Percentiles rank a stretch among this genome's conserved stretches.
Conservation (phyloP, 35 echinoderm and acorn worm genomes). For the Chiridota heheva region DNA sequence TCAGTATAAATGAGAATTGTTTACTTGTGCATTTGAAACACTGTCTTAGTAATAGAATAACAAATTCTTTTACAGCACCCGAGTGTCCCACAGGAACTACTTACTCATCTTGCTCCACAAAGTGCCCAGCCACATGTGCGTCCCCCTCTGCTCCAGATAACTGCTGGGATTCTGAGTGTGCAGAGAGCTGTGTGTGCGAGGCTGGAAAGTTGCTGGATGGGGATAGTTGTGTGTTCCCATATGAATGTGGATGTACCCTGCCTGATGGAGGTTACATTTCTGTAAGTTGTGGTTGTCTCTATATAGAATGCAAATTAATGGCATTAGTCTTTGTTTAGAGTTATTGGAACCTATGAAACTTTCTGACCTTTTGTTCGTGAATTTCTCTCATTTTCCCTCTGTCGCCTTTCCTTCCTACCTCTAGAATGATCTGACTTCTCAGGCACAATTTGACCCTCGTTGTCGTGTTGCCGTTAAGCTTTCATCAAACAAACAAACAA, state of each 20-base stretch:
- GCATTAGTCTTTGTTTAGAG: no score
- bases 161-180: neutral
- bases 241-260: conserved; percentile 46
- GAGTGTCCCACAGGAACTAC: conserved; percentile 34
- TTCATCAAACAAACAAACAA: no score
- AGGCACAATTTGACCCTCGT: no score
- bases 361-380: neutral
- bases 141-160: neutral
- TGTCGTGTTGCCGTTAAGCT: no score
- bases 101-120: conserved; percentile 17
- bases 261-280: conserved; percentile 14
- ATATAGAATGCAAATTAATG: no score
- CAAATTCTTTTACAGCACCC: conserved; percentile 19
- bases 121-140: conserved; percentile 37
- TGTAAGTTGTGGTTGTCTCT: conserved; percentile 7
- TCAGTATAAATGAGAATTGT: no score
- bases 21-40: no score
- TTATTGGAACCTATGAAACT: neutral
- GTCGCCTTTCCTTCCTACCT: no score
- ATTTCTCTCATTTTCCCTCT: no score
- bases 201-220: conserved; percentile 42
- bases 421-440: no score
- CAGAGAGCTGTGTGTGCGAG: conserved; percentile 62
- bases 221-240: conserved; percentile 39
- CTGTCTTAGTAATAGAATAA: neutral